Evolutionary conservation across 2,797 vertebrate species (phyloP), one percentile per base, ranked within the genome.

Genomic region (Scomberomorus guttatus): DNA sequence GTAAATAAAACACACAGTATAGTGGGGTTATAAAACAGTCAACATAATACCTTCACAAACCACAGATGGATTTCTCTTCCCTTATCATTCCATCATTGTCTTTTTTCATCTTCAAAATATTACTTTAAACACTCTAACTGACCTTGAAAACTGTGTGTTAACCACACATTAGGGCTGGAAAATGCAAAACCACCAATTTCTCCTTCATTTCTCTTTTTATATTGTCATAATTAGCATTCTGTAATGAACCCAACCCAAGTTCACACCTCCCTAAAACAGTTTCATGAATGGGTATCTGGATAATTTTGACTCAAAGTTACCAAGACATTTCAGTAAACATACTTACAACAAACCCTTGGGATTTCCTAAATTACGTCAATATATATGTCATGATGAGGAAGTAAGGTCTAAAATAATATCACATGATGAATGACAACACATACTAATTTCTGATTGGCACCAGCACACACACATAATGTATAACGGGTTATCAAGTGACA

Each of bases 391-490:
- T 17, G 2, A 46, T 18, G 52, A 65, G 67, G 78, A 86, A 83
- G 51, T 55, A 6, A 11, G 8, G 18, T n/a, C 17, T 37, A 2
- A 62, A 60, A 37, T 60, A 46, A 70, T 75, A 17, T 52, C 32
- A 18, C 34, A 34, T 91, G 84, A 87, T 37, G n/a, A 58, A 81
- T 70, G 37, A 63, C n/a, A 32, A 20, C 48, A 75, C n/a, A 3
- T 5, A 0, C 18, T 22, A 0, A 15, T n/a, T 62, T 75, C n/a
- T 15, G 48, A 44, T 57, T 34, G 1, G 37, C 22, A 10, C 2
- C 3, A 59, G 10, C 20, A 13, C 3, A 6, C 9, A 52, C 42
- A 3, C 42, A 44, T 32, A 1, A 5, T 32, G 29, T 5, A 32
- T 10, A 46, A 46, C 14, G 24, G 44, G 58, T 67, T 69, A 71